Evolutionary conservation across 2,113 vertebrate species (phyloP), one percentile per base, ranked within the genome.

Genomic region (Tyto alba): DNA sequence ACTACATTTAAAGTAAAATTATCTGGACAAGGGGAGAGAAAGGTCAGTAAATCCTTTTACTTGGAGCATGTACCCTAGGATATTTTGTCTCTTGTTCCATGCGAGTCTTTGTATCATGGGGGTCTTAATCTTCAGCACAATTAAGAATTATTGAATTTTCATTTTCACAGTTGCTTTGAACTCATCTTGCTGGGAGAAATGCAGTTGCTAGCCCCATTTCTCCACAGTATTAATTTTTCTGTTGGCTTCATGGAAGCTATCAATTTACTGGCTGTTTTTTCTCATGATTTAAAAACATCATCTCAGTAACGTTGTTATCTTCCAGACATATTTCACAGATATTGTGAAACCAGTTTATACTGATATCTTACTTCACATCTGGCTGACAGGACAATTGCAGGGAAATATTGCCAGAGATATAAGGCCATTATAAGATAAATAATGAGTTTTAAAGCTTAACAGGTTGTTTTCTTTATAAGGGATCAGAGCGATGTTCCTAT

Each of bases 331-430:
- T 95, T 96, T 96, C 89, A 95, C 29, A 91, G 74, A 89, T 91
- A 85, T 10, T 40, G 55, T 47, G 81, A 69, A 88, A 82, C 41
- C 4, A 5, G 74, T 82, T 89, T 83, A 71, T 96, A 76, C 59
- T 20, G 81, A 88, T 95, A 96, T 95, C 85, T 91, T 59, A 67
- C 85, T 93, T 94, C 88, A 62, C 86, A 94, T 95, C 92, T 88
- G 66, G 77, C 71, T 94, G 93, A 91, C 94, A 88, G 91, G 71
- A 91, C 94, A 85, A 94, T 52, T 83, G 92, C 84, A 56, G 38
- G 74, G 47, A 95, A 92, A 95, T 96, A 95, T 71, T 88, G 41
- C 67, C 63, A 48, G 78, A 89, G 77, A 95, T 95, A 85, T 67
- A 89, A 88, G 67, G 40, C 50, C 29, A 23, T 83, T 91, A 45